Base-by-base conservation (phyloP, 2,888 invertebrate species). In the Priocnemis perturbator region DNA sequence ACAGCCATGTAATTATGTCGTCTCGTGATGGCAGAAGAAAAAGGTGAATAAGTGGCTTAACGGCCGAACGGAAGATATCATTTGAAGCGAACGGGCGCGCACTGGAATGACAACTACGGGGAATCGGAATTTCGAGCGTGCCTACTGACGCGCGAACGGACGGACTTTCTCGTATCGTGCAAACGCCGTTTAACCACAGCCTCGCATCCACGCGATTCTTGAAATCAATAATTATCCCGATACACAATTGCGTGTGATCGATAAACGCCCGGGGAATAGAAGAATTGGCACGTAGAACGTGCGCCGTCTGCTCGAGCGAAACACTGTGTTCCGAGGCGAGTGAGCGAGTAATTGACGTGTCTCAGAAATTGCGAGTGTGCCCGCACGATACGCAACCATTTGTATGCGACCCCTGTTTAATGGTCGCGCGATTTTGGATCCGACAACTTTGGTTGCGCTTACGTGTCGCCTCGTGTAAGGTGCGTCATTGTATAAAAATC, bases 1-100 rank as follows among this genome's bases (percentile, higher is more conserved):
- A 60, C 75, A 71, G 63, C 67, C 62, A 63, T 78, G 66, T 78
- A 73, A 82, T 83, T 83, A 82, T 79, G 71, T 74, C 75, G 74
- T 82, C 82, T 71, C 67, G 45, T 37, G 37, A 37, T 37, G 37
- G 11, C 37, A 11, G 30, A 11, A 45, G 73, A 58, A 67, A 66
- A 67, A 69, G 67, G 59, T 71, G 74, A 77, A 73, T 68, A 62
- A 47, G 45, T 45, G 74, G 65, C 67, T 71, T 60, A 65, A 48
- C 64, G 26, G 17, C 53, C 71, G 30, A 72, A 70, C 77, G 72
- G 77, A 74, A 71, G 76, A 77, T 71, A 61, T 69, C 66, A 76
- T 80, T 78, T 74, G 37, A 73, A 69, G 67, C 65, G 64, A 37
- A 26, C 61, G 55, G 61, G 67, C 67, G 65, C 37, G 37, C n/a